A percentile compares a stretch with the other conserved stretches of the same genome.
Conservation (phyloP, 2,888 invertebrate genomes). For the Spisula subtruncata region DNA sequence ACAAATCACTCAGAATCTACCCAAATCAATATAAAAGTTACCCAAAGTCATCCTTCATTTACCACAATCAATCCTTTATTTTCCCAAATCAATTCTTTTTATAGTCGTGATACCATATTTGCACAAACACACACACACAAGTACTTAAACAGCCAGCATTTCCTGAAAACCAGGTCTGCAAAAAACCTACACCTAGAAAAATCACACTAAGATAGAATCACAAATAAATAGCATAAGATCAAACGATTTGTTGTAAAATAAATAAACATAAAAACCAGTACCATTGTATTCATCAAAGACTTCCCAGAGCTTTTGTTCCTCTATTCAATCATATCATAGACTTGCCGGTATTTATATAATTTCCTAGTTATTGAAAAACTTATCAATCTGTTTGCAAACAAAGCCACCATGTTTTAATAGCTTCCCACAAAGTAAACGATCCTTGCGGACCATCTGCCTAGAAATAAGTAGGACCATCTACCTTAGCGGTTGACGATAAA, state of each 20-base stretch:
- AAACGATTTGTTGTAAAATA: conserved; percentile 8
- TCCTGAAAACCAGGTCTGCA: neutral
- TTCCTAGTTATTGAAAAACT: conserved; percentile 44
- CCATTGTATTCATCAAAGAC: conserved; percentile 7
- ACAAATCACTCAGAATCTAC: neutral
- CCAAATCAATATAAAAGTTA: neutral
- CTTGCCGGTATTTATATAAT: conserved; percentile 25
- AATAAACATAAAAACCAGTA: conserved; percentile 5
- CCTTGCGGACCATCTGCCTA: conserved; percentile 55
- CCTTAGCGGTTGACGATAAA: conserved; percentile 61
- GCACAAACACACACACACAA: neutral
- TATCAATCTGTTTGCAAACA: conserved; percentile 55
- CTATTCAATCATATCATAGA: conserved; percentile 34
- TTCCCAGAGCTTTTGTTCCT: conserved; percentile 25
- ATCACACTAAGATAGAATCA: neutral
- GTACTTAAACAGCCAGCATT: neutral
- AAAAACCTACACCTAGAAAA: neutral
- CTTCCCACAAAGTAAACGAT: conserved; percentile 58
- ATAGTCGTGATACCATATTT: neutral
- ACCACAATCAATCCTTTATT: conserved; percentile 18
- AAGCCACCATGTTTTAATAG: conserved; percentile 48
- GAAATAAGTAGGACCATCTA: conserved; percentile 46
- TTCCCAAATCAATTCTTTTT: neutral
- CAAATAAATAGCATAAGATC: conserved; percentile 11
- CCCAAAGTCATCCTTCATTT: neutral